These are phyloP conservation scores for Vulpes vulpes DNA, from an alignment of 2,113 vertebrate species.

Conservation along the genomic window DNA sequence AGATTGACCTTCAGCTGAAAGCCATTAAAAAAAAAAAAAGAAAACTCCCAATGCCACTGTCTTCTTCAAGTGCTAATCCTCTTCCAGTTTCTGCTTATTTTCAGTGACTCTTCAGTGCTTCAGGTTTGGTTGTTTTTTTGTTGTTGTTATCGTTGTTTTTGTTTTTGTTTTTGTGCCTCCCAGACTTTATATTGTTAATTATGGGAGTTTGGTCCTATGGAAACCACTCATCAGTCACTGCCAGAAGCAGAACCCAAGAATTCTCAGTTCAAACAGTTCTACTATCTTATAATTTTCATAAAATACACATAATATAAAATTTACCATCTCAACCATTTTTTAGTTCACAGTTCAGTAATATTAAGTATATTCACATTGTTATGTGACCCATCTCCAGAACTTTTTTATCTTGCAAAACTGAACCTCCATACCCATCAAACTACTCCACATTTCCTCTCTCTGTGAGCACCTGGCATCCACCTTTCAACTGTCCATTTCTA, in stretches of 20 bases:
- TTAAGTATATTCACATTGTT: not conserved
- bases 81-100: not conserved
- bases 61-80: not conserved
- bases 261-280: not conserved
- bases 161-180: not conserved
- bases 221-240: not conserved
- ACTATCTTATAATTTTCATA: not conserved
- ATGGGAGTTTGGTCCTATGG: not conserved
- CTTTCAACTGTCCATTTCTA: not conserved
- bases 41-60: not conserved
- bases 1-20: not conserved
- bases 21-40: not conserved
- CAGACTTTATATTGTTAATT: not conserved
- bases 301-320: constrained; percentile 18
- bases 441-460: not conserved
- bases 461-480: not conserved
- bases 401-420: not conserved
- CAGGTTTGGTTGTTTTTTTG: not conserved
- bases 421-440: not conserved
- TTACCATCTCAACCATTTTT: not conserved
- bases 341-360: not conserved
- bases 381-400: not conserved
- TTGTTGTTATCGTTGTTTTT: not conserved
- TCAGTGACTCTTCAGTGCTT: not conserved
- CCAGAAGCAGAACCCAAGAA: not conserved